Evolutionary conservation across 2,888 invertebrate species (phyloP).

Genomic region (Caenorhabditis doughertyi): DNA sequence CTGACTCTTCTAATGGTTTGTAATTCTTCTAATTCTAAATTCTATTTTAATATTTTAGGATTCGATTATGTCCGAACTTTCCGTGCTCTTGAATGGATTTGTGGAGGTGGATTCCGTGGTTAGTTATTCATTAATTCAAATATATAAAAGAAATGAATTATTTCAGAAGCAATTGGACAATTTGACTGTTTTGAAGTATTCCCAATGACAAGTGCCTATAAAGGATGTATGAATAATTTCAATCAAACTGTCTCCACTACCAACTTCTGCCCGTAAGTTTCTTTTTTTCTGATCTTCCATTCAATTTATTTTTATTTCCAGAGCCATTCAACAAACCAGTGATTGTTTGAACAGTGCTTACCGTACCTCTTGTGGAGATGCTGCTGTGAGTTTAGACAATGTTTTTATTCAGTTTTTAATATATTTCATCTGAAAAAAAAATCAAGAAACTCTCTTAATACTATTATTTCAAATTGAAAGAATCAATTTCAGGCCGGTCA

Average conservation of each 20-base stretch:
- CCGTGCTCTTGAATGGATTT: conserved; percentile 72
- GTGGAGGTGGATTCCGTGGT: conserved; percentile 75
- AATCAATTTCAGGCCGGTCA: conserved; percentile 63
- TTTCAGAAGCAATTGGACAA: conserved; percentile 62
- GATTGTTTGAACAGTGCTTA: conserved; percentile 67
- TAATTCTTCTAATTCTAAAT: background rate
- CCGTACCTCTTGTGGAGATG: conserved; percentile 48
- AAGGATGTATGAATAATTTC: conserved; percentile 65
- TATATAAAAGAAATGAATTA: background rate
- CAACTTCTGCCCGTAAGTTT: conserved; percentile 70
- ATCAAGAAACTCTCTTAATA: too few species aligned
- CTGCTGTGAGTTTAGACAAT: conserved; percentile 38
- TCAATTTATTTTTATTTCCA: conserved; percentile 23
- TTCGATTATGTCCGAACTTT: conserved; percentile 74
- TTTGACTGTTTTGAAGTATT: conserved; percentile 59
- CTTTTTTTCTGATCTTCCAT: background rate
- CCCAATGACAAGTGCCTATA: conserved; percentile 48
- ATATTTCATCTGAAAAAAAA: too few species aligned
- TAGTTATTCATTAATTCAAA: background rate
- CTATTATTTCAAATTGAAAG: background rate
- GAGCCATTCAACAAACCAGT: conserved; percentile 63
- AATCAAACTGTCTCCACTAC: conserved; percentile 63
- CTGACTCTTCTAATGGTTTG: conserved; percentile 64
- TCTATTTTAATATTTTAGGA: conserved; percentile 41
- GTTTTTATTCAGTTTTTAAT: background rate